A percentile compares a stretch with the other conserved stretches of the same genome.
Evolutionary conservation across 2,888 invertebrate genomes (phyloP).

Genomic region (Xestobium rufovillosum): DNA sequence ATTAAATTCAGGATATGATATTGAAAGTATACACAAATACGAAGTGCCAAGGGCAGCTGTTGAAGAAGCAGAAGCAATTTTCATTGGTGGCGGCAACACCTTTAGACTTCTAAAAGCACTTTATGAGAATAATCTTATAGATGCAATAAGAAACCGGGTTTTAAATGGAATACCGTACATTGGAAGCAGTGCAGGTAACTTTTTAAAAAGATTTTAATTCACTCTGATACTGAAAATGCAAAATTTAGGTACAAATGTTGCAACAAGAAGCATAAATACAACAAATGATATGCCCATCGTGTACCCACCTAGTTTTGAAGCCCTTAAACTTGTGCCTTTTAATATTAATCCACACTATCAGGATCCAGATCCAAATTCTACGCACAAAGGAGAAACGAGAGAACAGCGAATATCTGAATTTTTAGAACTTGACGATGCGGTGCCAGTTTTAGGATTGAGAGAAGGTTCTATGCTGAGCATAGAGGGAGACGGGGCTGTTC

Average conservation of each 20-base stretch:
- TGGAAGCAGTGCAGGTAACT: constrained; percentile 68
- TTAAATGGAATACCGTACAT: constrained; percentile 63
- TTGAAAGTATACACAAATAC: constrained; percentile 59
- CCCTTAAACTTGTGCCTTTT: constrained; percentile 66
- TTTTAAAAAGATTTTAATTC: not conserved
- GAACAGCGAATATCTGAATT: constrained; percentile 66
- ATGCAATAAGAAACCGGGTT: constrained; percentile 55
- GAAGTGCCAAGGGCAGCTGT: constrained; percentile 52
- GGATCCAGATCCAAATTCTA: constrained; percentile 53
- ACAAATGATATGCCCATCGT: constrained; percentile 86
- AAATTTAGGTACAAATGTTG: constrained; percentile 58
- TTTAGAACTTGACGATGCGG: constrained; percentile 50
- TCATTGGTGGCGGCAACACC: constrained; percentile 76
- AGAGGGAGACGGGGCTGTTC: constrained; percentile 48
- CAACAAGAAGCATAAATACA: constrained; percentile 69
- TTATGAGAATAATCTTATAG: constrained; percentile 60
- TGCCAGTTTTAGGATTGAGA: constrained; percentile 60
- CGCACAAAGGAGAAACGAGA: constrained; percentile 72
- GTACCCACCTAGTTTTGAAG: constrained; percentile 67
- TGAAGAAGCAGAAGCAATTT: constrained; percentile 58
- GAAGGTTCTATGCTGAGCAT: constrained; percentile 64
- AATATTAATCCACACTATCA: constrained; percentile 82
- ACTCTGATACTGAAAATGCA: constrained; percentile 1
- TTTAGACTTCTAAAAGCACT: constrained; percentile 64
- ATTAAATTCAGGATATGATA: constrained; percentile 44